These are phyloP conservation scores for Parascotia fuliginaria DNA, from an alignment of 2,888 invertebrate species.

Conservation along the genomic window DNA sequence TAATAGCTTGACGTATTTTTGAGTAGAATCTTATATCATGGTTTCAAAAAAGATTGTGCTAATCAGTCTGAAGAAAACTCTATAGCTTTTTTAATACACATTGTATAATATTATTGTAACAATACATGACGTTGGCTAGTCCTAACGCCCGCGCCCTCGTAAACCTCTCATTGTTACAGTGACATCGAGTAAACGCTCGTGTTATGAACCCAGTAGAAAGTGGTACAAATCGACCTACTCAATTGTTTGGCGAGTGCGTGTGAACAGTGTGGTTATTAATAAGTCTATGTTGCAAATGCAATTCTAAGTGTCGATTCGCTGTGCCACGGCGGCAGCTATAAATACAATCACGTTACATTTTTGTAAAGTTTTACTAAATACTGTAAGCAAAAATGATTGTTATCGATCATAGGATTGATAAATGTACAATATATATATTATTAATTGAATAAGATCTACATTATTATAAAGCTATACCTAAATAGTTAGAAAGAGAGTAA, in stretches of 20 bases:
- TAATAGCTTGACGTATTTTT: too few species aligned
- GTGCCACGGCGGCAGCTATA: conserved; percentile 54
- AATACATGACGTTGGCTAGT: conserved; percentile 17
- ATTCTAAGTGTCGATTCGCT: conserved; percentile 72
- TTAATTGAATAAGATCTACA: too few species aligned
- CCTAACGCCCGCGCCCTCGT: conserved; percentile 33
- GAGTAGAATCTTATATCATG: too few species aligned
- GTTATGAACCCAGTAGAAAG: conserved; percentile 50
- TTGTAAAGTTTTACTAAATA: too few species aligned
- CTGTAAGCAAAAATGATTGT: too few species aligned
- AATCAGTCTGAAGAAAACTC: background rate
- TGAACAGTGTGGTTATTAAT: conserved; percentile 52
- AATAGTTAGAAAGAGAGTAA: too few species aligned
- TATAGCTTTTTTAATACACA: background rate
- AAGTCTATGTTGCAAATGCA: conserved; percentile 68
- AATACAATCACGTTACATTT: conserved; percentile 59
- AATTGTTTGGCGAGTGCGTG: conserved; percentile 50
- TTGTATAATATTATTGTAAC: background rate
- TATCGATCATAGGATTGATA: too few species aligned
- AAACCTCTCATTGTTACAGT: conserved; percentile 43
- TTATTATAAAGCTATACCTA: too few species aligned
- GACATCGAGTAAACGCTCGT: conserved; percentile 48
- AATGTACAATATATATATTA: too few species aligned
- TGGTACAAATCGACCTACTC: conserved; percentile 44
- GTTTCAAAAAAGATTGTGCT: background rate